phyloP scores from a whole-genome alignment of 2,113 vertebrate genomes.

The Hemicordylus capensis region DNA sequence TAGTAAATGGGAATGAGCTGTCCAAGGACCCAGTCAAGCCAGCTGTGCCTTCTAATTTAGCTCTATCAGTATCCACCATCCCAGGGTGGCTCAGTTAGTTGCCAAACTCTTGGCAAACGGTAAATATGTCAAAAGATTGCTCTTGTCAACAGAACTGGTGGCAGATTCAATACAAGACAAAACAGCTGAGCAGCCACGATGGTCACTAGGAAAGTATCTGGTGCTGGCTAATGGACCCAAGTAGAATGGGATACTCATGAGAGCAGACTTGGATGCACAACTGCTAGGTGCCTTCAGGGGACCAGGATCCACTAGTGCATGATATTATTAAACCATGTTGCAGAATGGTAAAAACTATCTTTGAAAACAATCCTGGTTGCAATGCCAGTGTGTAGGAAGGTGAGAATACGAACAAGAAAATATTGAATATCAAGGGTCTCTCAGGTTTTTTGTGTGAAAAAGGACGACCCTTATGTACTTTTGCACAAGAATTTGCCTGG shows the following conservation, averaged over 20 bases:
- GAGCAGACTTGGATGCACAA: too few relatives aligned
- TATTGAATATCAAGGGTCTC: too few relatives aligned
- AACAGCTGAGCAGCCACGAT: background rate
- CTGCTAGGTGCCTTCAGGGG: too few relatives aligned
- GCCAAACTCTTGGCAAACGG: background rate
- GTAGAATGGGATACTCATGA: too few relatives aligned
- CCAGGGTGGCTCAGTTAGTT: background rate
- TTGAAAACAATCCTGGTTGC: too few relatives aligned
- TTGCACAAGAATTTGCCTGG: background rate
- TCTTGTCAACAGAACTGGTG: background rate
- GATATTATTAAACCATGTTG: too few relatives aligned
- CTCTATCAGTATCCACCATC: background rate
- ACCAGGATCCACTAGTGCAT: too few relatives aligned
- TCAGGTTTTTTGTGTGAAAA: too few relatives aligned
- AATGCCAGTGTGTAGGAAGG: too few relatives aligned
- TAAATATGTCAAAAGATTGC: background rate
- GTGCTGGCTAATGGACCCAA: background rate
- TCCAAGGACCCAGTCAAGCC: background rate
- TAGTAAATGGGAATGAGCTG: background rate
- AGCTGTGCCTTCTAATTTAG: background rate
- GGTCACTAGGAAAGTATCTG: background rate
- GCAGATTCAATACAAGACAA: background rate
- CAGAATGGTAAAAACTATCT: too few relatives aligned
- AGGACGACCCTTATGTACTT: too few relatives aligned
- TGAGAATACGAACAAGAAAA: too few relatives aligned